Evolutionary conservation across 1,140 invertebrate species (phyloP).

Genomic region (Papilio machaon): DNA sequence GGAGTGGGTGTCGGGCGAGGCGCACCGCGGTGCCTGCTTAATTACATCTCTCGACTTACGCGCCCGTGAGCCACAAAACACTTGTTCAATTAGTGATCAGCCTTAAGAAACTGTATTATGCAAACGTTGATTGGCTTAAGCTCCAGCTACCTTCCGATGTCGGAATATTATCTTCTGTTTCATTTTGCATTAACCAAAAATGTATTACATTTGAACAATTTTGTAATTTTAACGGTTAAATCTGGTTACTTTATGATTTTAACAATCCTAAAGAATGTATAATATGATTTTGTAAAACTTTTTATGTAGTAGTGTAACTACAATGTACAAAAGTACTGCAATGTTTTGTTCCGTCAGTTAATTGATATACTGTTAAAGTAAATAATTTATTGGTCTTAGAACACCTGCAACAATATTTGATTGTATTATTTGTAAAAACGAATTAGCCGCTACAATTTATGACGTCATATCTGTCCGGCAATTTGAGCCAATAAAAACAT

Average conservation of each 20-base stretch:
- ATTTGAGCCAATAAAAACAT: slow-evolving; percentile 49
- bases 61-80: slow-evolving; percentile 74
- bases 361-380: no score
- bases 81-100: slow-evolving; percentile 80
- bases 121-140: slow-evolving; percentile 57
- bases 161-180: slow-evolving; percentile 16
- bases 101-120: slow-evolving; percentile 72
- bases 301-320: no score
- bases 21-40: slow-evolving; percentile 77
- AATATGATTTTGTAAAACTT: no score
- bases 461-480: slow-evolving; percentile 42
- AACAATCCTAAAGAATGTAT: no score
- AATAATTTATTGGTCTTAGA: background rate
- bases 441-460: slow-evolving; percentile 40
- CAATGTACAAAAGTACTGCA: no score
- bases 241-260: background rate
- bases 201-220: background rate
- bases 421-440: slow-evolving; percentile 28
- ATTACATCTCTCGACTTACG: slow-evolving; percentile 80
- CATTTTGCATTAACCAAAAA: background rate
- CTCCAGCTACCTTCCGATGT: slow-evolving; percentile 42
- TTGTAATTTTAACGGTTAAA: background rate
- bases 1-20: slow-evolving; percentile 45
- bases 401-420: slow-evolving; percentile 4
- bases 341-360: no score